phyloP scores from a whole-genome alignment of 2,888 invertebrate species.

The Philereme transversata region DNA sequence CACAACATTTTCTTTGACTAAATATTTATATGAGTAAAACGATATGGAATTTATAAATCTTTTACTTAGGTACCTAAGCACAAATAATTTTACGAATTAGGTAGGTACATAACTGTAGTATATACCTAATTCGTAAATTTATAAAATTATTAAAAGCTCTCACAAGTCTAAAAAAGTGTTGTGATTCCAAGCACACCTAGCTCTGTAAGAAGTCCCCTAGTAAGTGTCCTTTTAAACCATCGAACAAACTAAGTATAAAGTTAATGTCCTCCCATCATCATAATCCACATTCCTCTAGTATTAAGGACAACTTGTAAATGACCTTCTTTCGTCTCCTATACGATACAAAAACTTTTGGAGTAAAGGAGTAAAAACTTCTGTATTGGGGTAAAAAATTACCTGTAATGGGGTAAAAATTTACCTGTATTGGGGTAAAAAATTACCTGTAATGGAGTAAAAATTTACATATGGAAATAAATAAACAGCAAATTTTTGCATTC shows the following conservation, averaged over 20 bases:
- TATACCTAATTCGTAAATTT: no score
- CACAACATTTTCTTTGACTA: constrained; percentile 12
- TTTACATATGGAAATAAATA: no score
- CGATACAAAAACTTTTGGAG: not conserved
- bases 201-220: constrained; percentile 58
- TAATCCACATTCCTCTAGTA: constrained; percentile 77
- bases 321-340: constrained; percentile 30
- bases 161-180: constrained; percentile 18
- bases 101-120: no score
- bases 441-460: no score
- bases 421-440: no score
- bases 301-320: constrained; percentile 53
- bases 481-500: no score
- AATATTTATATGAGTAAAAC: not conserved
- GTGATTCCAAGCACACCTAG: constrained; percentile 41
- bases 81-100: not conserved
- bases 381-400: no score
- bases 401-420: no score
- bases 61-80: not conserved
- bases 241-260: constrained; percentile 50
- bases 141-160: no score
- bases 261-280: constrained; percentile 51
- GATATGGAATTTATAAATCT: not conserved
- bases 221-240: constrained; percentile 74
- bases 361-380: no score